phyloP scores from a whole-genome alignment of 2,888 invertebrate genomes.

The Torymus auratus region DNA sequence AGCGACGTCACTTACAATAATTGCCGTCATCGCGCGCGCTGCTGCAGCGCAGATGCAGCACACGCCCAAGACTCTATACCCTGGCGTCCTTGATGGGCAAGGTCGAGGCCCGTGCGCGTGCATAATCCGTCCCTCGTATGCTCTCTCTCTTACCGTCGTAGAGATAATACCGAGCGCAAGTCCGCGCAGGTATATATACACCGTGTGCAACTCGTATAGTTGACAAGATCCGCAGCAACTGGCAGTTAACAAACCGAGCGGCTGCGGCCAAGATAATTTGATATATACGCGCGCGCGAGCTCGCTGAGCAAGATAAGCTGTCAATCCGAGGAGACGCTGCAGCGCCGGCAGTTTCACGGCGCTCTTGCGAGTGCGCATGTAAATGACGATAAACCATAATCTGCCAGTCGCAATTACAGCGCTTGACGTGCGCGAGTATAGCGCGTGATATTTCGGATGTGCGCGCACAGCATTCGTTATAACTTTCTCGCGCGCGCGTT shows the following conservation, averaged over 20 bases:
- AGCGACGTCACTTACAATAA: too few species aligned
- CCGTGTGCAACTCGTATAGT: background rate
- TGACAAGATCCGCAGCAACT: conserved; percentile 55
- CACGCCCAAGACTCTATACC: too few species aligned
- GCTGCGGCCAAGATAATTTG: conserved; percentile 62
- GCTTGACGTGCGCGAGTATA: too few species aligned
- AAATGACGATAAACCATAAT: conserved; percentile 54
- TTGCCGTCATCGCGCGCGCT: too few species aligned
- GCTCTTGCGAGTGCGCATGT: background rate
- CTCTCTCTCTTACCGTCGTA: too few species aligned
- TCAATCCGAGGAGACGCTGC: conserved; percentile 62
- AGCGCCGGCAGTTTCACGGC: conserved; percentile 17
- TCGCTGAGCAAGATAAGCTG: conserved; percentile 63
- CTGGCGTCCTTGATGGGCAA: too few species aligned
- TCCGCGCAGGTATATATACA: background rate
- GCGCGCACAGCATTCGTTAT: too few species aligned
- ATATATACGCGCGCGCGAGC: conserved; percentile 35
- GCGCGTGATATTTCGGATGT: too few species aligned
- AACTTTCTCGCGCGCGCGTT: too few species aligned
- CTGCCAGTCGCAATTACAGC: conserved; percentile 53
- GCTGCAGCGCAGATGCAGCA: too few species aligned
- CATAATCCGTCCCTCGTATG: background rate
- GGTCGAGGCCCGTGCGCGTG: background rate
- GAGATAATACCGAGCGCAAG: too few species aligned
- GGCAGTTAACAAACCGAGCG: conserved; percentile 62